A percentile compares a stretch with the other conserved stretches of the same genome.
phyloP scores from a whole-genome alignment of 2,888 invertebrate genomes.

The Psylliodes chrysocephalus region DNA sequence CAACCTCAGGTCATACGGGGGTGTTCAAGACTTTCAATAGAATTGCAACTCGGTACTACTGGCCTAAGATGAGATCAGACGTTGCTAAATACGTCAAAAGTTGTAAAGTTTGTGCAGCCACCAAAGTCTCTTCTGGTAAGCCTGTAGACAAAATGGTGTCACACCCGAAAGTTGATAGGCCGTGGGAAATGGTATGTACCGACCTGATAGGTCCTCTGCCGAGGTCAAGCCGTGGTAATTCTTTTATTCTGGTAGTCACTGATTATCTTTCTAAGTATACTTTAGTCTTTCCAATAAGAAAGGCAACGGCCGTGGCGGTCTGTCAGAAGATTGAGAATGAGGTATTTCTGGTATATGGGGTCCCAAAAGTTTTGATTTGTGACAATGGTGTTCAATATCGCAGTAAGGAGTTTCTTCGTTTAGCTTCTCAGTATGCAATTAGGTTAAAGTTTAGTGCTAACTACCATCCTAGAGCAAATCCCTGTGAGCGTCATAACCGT shows the following conservation, averaged over 20 bases:
- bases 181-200: conserved; percentile 29
- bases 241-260: conserved; percentile 36
- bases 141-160: conserved; percentile 14
- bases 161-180: conserved; percentile 16
- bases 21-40: conserved; percentile 1
- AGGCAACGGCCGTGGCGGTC: conserved; percentile 11
- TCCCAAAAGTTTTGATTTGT: conserved; percentile 43
- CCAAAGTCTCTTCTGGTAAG: neutral
- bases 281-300: conserved; percentile 20
- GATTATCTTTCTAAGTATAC: conserved; percentile 33
- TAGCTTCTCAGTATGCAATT: conserved; percentile 7
- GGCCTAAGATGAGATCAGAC: neutral
- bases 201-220: conserved; percentile 39
- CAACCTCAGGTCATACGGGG: conserved; percentile 4
- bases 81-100: conserved; percentile 4
- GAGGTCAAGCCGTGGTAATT: conserved; percentile 25
- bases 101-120: neutral
- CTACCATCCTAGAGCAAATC: conserved; percentile 28
- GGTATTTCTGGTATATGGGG: conserved; percentile 43
- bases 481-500: conserved; percentile 20
- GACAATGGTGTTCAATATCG: conserved; percentile 51
- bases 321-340: conserved; percentile 19
- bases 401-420: conserved; percentile 11
- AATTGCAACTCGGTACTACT: neutral
- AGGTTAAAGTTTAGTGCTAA: conserved; percentile 1